Percentiles rank a stretch among this genome's conserved stretches.
Evolutionary conservation across 2,797 vertebrate species (phyloP).

Genomic region (Stomatorhinus walkeri): DNA sequence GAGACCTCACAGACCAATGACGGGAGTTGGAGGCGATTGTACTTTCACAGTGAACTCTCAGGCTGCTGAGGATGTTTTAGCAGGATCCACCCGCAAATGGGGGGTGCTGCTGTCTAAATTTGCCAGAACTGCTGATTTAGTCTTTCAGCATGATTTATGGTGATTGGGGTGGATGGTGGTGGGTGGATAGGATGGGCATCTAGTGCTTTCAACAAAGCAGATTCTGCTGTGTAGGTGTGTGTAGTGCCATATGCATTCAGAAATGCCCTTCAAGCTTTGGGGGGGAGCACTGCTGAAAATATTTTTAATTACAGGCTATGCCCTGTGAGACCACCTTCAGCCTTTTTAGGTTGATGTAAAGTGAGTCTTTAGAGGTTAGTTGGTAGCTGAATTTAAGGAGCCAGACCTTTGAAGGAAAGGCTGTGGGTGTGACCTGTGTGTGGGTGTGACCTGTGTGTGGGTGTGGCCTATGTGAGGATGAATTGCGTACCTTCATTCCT

Average conservation of each 20-base stretch:
- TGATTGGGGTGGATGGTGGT: background rate
- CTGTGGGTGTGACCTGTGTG: background rate
- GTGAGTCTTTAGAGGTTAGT: background rate
- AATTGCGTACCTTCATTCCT: background rate
- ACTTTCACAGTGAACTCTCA: background rate
- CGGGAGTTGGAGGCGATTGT: background rate
- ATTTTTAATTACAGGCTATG: background rate
- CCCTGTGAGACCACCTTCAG: background rate
- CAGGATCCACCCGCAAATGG: background rate
- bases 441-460: no score
- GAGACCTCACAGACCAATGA: constrained; percentile 15
- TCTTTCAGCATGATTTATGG: constrained; percentile 12
- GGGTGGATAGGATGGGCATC: background rate
- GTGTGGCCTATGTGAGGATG: background rate
- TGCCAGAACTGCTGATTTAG: constrained; percentile 44
- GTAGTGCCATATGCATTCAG: background rate
- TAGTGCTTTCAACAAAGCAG: background rate
- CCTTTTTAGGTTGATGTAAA: background rate
- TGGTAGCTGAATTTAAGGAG: background rate
- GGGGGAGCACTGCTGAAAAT: background rate
- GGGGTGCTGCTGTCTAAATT: constrained; percentile 40
- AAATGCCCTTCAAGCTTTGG: background rate
- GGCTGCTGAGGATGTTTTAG: background rate
- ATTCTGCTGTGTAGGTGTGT: background rate
- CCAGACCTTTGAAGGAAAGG: background rate